Conservation (phyloP, 2,888 invertebrate genomes). For the Mechanitis messenoides region DNA sequence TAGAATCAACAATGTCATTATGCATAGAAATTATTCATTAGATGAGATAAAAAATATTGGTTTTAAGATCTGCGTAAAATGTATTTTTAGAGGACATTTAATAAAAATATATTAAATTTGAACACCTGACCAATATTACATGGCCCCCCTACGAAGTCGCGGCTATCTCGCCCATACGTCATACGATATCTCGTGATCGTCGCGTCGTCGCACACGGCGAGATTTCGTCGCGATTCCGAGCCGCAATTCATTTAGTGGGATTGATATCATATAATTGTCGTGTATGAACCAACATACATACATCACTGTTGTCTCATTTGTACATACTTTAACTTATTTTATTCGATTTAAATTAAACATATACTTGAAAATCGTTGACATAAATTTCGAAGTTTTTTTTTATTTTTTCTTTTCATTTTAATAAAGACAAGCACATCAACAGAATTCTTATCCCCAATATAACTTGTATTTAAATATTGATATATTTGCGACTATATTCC, state of each 20-base stretch:
- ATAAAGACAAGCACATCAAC: too few relatives aligned
- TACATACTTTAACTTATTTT: slow-evolving; percentile 7
- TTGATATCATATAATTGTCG: slow-evolving; percentile 29
- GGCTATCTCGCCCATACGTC: slow-evolving; percentile 47
- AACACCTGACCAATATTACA: slow-evolving; percentile 9
- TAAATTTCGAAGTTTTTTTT: too few relatives aligned
- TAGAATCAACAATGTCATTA: neutral
- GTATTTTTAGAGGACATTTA: neutral
- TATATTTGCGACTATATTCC: too few relatives aligned
- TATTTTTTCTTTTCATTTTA: too few relatives aligned
- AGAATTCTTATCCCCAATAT: neutral
- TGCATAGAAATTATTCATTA: neutral
- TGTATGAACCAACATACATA: slow-evolving; percentile 23
- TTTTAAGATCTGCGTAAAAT: neutral
- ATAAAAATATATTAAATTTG: too few relatives aligned
- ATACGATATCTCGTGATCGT: slow-evolving; percentile 60
- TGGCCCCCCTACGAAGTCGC: slow-evolving; percentile 28
- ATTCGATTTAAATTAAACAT: neutral
- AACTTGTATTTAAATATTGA: neutral
- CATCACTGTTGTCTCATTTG: slow-evolving; percentile 20
- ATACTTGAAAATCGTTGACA: too few relatives aligned
- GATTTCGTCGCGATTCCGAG: slow-evolving; percentile 31
- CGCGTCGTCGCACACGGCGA: slow-evolving; percentile 36
- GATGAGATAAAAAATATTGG: neutral
- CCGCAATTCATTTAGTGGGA: slow-evolving; percentile 28